Conservation (phyloP, 2,888 invertebrate species). For the Eupsilia transversa region DNA sequence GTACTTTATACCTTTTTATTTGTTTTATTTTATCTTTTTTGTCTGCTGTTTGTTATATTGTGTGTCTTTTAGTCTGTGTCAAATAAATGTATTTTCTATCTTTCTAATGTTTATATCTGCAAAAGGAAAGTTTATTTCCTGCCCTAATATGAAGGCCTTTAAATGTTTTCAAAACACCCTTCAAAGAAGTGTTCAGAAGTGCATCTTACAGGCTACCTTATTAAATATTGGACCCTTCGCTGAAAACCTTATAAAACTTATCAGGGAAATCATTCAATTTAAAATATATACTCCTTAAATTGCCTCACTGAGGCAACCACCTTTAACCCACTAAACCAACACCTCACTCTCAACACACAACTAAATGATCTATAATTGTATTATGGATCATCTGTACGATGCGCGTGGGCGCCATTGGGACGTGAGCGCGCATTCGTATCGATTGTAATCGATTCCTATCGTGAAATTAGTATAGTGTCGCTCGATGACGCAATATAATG, state of each 20-base stretch:
- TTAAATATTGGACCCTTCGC: neutral
- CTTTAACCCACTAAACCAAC: neutral
- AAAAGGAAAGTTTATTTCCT: neutral
- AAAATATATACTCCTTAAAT: neutral
- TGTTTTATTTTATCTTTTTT: too few relatives aligned
- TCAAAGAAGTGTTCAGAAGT: neutral
- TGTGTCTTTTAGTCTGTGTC: too few relatives aligned
- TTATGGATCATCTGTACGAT: slow-evolving; percentile 86
- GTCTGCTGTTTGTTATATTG: too few relatives aligned
- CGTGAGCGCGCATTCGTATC: slow-evolving; percentile 87
- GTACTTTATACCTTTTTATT: too few relatives aligned
- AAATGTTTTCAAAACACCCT: neutral
- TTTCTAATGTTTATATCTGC: neutral
- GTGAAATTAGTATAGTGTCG: slow-evolving; percentile 82
- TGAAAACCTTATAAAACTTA: neutral
- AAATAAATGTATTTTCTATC: too few relatives aligned
- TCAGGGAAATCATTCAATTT: neutral
- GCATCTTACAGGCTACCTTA: neutral
- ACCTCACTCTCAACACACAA: neutral
- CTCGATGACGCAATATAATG: slow-evolving; percentile 75
- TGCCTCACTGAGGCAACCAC: slow-evolving; percentile 39
- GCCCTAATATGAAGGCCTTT: neutral
- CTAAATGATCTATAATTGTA: slow-evolving; percentile 86
- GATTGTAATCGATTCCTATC: slow-evolving; percentile 85
- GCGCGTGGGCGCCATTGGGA: slow-evolving; percentile 88